phyloP scores from a whole-genome alignment of 1,140 invertebrate genomes.

The Penaeus japonicus region DNA sequence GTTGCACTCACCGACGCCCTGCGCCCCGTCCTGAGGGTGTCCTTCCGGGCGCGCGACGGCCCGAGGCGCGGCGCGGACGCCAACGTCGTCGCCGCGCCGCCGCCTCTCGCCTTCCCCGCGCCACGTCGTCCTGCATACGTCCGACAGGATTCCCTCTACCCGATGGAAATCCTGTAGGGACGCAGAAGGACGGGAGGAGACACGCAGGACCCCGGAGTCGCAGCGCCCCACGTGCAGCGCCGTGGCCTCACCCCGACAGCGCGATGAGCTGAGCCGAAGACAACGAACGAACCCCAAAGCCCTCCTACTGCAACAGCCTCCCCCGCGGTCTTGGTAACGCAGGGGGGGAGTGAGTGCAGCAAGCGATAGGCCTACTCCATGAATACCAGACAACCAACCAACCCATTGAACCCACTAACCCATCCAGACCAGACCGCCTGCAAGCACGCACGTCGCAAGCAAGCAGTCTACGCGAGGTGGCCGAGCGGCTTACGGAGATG shows the following conservation, averaged over 20 bases:
- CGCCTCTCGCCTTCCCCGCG: not conserved
- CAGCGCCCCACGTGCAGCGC: not conserved
- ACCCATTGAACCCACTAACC: too few species aligned
- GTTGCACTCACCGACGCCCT: conserved; percentile 6
- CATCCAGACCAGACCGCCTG: not conserved
- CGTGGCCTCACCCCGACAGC: not conserved
- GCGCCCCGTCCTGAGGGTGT: not conserved
- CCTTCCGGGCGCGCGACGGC: not conserved
- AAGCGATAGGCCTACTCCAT: too few species aligned
- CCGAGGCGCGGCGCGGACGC: not conserved
- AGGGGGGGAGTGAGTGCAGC: too few species aligned
- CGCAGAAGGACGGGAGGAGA: too few species aligned
- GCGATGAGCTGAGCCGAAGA: not conserved
- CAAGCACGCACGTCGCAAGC: not conserved
- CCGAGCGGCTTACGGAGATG: conserved; percentile 1
- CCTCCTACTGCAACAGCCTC: too few species aligned
- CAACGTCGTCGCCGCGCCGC: not conserved
- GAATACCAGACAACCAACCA: too few species aligned
- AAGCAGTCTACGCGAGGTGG: not conserved
- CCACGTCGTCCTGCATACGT: conserved; percentile 14
- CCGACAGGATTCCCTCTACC: conserved; percentile 46
- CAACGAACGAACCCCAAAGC: too few species aligned
- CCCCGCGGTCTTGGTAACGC: too few species aligned
- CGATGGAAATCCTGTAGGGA: conserved; percentile 37
- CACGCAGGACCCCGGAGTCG: not conserved